Evolutionary conservation across 2,113 vertebrate species (phyloP).

Genomic region (Albula goreensis): DNA sequence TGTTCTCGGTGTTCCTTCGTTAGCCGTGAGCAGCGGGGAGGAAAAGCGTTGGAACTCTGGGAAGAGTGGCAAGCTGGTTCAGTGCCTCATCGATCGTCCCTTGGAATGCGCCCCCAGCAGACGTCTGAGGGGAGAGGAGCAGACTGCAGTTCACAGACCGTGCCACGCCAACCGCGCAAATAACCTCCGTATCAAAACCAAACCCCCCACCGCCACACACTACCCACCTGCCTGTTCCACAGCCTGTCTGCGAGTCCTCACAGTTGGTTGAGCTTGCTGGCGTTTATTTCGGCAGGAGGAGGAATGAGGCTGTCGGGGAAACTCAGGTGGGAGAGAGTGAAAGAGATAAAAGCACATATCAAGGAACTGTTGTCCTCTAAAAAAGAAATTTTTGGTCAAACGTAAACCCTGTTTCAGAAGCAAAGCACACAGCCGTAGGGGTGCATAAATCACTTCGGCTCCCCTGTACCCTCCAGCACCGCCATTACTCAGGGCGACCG

Average conservation of each 20-base stretch:
- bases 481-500: constrained; percentile 4
- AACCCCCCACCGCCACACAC: not conserved
- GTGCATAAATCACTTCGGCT: not conserved
- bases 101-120: not conserved
- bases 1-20: not conserved
- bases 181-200: not conserved
- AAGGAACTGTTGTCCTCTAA: not conserved
- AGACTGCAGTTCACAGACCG: not conserved
- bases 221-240: not conserved
- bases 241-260: not conserved
- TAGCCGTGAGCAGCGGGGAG: not conserved
- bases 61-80: not conserved
- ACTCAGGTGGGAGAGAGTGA: not conserved
- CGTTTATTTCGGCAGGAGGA: not conserved
- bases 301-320: not conserved
- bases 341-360: not conserved
- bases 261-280: not conserved
- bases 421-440: not conserved
- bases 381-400: not conserved
- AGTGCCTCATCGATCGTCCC: not conserved
- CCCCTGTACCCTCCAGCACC: not conserved
- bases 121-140: not conserved
- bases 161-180: not conserved
- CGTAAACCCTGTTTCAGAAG: not conserved
- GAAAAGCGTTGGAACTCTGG: not conserved